Percentiles rank a stretch among this genome's conserved stretches.
Evolutionary conservation across 2,113 vertebrate species (phyloP).

Genomic region (Lophura nycthemera): DNA sequence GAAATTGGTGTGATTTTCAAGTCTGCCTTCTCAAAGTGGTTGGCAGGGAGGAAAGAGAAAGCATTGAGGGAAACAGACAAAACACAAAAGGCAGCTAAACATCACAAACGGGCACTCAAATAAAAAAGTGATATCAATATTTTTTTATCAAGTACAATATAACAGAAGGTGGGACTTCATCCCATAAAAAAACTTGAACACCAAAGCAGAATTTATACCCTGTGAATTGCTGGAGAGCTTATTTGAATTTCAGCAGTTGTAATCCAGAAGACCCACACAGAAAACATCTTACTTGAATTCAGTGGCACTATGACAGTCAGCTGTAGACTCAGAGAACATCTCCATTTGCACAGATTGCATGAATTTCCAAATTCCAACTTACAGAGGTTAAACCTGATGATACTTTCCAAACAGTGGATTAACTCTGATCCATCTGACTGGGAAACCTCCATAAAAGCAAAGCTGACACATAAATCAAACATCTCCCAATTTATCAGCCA

Average conservation of each 20-base stretch:
- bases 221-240: not conserved
- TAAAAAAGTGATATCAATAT: not conserved
- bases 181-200: not conserved
- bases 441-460: not conserved
- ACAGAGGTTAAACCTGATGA: not conserved
- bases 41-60: no score
- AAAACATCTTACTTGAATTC: not conserved
- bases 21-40: not conserved
- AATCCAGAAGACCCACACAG: not conserved
- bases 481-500: not conserved
- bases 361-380: not conserved
- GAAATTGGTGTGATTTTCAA: not conserved
- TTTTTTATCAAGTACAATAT: not conserved
- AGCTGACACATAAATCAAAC: not conserved
- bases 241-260: not conserved
- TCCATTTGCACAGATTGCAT: not conserved
- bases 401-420: not conserved
- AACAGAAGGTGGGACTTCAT: not conserved
- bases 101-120: not conserved
- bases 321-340: not conserved
- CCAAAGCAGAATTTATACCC: not conserved
- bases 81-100: not conserved
- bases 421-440: not conserved
- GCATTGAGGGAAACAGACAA: not conserved
- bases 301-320: not conserved